Evolutionary conservation across 1,140 invertebrate species (phyloP).

Genomic region (Conus ventricosus): DNA sequence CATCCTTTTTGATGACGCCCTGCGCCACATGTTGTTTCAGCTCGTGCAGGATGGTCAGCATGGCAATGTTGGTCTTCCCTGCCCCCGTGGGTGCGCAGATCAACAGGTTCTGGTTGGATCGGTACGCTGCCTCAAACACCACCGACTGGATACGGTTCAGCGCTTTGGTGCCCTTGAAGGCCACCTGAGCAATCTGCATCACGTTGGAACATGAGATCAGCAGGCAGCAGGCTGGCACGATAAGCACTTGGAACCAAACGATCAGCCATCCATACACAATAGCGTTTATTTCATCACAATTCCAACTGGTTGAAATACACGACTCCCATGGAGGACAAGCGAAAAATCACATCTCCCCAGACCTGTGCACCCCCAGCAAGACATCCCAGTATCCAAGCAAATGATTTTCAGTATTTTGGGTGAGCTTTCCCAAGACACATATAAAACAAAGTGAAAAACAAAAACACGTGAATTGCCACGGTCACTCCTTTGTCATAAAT

Average conservation of each 20-base stretch:
- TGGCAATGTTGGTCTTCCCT: conserved; percentile 97
- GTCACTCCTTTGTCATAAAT: too few species aligned
- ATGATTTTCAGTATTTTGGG: too few species aligned
- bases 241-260: too few species aligned
- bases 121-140: conserved; percentile 95
- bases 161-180: conserved; percentile 88
- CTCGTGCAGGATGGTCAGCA: conserved; percentile 93
- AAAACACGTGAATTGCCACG: too few species aligned
- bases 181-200: conserved; percentile 69
- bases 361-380: too few species aligned
- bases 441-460: too few species aligned
- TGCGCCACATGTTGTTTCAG: conserved; percentile 87
- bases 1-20: conserved; percentile 87
- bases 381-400: too few species aligned
- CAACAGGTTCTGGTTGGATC: conserved; percentile 97
- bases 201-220: background rate
- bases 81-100: conserved; percentile 75
- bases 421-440: too few species aligned
- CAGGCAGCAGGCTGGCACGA: background rate
- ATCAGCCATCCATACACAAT: background rate
- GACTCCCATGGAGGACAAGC: too few species aligned
- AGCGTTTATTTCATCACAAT: background rate
- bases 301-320: background rate
- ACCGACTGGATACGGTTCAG: conserved; percentile 97
- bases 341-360: too few species aligned